Percentiles rank a stretch among this genome's conserved stretches.
Conservation (phyloP, 2,113 vertebrate genomes). For the Dasypus novemcinctus region DNA sequence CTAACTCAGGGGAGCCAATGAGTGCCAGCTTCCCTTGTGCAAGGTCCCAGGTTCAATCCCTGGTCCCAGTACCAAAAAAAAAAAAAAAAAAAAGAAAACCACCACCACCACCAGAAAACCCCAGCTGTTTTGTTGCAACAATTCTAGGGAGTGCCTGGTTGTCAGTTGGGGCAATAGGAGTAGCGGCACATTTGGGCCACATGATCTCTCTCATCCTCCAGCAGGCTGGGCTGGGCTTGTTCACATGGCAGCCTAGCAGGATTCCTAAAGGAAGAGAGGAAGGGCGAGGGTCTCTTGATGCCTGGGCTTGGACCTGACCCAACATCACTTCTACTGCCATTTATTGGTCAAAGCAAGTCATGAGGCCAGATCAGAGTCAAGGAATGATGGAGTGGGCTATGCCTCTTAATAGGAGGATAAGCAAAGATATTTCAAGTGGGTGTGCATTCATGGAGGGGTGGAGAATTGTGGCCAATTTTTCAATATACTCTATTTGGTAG, state of each 20-base stretch:
- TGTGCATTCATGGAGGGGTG: not conserved
- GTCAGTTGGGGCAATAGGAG: not conserved
- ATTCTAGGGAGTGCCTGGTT: not conserved
- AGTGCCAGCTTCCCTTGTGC: too few species aligned
- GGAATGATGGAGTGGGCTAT: not conserved
- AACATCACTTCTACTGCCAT: not conserved
- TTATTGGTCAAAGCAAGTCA: not conserved
- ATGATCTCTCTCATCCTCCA: not conserved
- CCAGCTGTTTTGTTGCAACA: not conserved
- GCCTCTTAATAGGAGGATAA: not conserved
- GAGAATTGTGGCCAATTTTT: not conserved
- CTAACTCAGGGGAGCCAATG: too few species aligned
- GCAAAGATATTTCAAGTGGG: not conserved
- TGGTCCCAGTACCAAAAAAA: too few species aligned
- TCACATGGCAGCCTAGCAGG: not conserved
- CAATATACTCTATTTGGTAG: not conserved
- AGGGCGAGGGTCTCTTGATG: not conserved
- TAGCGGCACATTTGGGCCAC: not conserved
- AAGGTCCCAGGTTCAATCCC: too few species aligned
- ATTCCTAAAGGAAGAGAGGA: not conserved
- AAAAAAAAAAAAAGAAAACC: too few species aligned
- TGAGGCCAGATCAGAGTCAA: not conserved
- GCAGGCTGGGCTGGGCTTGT: not conserved
- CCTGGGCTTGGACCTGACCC: not conserved
- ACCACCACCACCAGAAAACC: too few species aligned